Evolutionary conservation across 2,888 invertebrate species (phyloP), one percentile per base, ranked within the genome.

Genomic region (Branchinecta sandiegonensis): DNA sequence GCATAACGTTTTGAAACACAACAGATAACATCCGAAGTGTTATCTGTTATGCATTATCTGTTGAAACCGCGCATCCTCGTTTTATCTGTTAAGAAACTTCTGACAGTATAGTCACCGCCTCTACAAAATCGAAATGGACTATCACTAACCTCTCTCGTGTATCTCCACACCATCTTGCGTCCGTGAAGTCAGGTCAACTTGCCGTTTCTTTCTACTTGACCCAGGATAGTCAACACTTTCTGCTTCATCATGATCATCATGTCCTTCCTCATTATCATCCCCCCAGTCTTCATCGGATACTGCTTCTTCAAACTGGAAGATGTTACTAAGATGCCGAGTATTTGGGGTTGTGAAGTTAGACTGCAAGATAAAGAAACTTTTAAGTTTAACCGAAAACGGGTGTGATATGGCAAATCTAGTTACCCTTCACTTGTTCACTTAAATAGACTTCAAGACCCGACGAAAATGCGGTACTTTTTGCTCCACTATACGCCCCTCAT

Each of bases 121-220:
- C 37, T 37, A 37, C 23, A 1, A 23, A 23, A 3, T 23, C 23
- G 23, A 1, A 23, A 3, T 3, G 3, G 23, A 23, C 37, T 37
- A 37, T 6, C n/a, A 23, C 63, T 56, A n/a, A 56, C 63, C 63
- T 10, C 23, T 56, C 23, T 56, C 63, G 23, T 56, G 63, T 17
- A 56, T 68, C 8, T 71, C 71, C 37, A 71, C 46, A 10, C 69
- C 68, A 67, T 69, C 71, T 69, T 69, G 69, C 13, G 69, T 69
- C 23, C 67, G 67, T 48, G 69, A 64, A 68, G 67, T 69, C 37
- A 69, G 65, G 65, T 69, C 69, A 13, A 65, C 68, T 65, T 69
- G 69, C n/a, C 69, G 67, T n/a, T 69, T 13, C 11, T 23, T 66
- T 56, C 63, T n/a, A 17, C 12, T 56, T 17, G 23, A 56, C n/a